A percentile compares a stretch with the other conserved stretches of the same genome.
Evolutionary conservation across 2,888 invertebrate species (phyloP).

Genomic region (Lottia scabra): DNA sequence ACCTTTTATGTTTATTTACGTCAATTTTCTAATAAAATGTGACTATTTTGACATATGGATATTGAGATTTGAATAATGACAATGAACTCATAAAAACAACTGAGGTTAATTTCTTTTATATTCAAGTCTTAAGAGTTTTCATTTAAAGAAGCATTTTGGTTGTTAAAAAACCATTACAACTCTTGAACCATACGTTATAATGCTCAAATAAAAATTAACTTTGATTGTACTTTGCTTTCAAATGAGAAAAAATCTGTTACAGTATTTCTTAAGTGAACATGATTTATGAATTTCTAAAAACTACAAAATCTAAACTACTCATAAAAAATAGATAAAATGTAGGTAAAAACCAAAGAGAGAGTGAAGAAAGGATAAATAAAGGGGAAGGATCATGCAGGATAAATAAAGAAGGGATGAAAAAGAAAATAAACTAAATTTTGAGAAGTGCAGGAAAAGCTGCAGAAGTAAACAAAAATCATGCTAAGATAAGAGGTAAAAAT

Average conservation of each 20-base stretch:
- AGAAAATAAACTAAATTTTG: neutral
- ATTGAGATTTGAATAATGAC: neutral
- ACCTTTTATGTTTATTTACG: too few species aligned
- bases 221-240: too few species aligned
- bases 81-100: neutral
- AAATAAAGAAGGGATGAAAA: constrained; percentile 3
- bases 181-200: neutral
- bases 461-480: neutral
- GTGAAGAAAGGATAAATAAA: constrained; percentile 19
- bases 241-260: too few species aligned
- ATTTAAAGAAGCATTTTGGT: neutral
- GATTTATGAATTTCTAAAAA: too few species aligned
- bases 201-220: too few species aligned
- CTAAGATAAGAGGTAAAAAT: neutral
- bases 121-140: neutral
- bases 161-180: constrained; percentile 1
- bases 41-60: constrained; percentile 1
- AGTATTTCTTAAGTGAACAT: too few species aligned
- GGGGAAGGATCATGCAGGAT: constrained; percentile 4
- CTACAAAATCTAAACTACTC: too few species aligned
- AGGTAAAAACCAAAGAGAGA: constrained; percentile 1
- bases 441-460: too few species aligned
- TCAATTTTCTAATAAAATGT: neutral
- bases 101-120: constrained; percentile 1
- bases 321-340: neutral